These are phyloP conservation scores for Nomada ruficornis DNA, from an alignment of 2,888 invertebrate genomes.

Conservation along the genomic window DNA sequence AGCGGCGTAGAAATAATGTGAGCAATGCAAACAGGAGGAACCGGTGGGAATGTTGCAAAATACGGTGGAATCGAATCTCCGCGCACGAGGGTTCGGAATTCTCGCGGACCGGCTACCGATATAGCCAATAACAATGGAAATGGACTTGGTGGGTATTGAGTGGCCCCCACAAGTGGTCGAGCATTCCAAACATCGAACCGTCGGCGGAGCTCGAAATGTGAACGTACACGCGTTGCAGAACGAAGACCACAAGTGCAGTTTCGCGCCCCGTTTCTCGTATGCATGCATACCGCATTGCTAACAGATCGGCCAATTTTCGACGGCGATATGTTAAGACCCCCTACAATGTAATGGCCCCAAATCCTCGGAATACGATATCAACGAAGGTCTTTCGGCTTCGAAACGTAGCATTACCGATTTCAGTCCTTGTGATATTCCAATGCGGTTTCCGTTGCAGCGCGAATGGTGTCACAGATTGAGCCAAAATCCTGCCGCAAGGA, in stretches of 20 bases:
- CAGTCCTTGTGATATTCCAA: conserved; percentile 49
- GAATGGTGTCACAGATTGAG: conserved; percentile 32
- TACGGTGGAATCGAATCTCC: conserved; percentile 67
- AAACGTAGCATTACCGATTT: conserved; percentile 41
- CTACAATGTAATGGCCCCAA: conserved; percentile 68
- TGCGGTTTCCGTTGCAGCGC: conserved; percentile 43
- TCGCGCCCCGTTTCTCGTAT: conserved; percentile 67
- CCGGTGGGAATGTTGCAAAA: conserved; percentile 59
- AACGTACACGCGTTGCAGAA: conserved; percentile 65
- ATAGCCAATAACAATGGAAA: conserved; percentile 73
- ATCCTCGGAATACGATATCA: conserved; percentile 48
- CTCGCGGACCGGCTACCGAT: conserved; percentile 66
- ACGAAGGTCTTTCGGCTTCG: conserved; percentile 44
- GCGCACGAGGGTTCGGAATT: conserved; percentile 66
- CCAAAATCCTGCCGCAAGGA: conserved; percentile 10
- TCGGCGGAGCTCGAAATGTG: conserved; percentile 69
- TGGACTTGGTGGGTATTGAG: conserved; percentile 70
- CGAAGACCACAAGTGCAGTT: conserved; percentile 70
- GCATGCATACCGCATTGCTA: conserved; percentile 72
- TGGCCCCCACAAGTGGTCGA: conserved; percentile 72
- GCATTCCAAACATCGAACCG: conserved; percentile 75
- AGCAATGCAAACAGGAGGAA: conserved; percentile 65
- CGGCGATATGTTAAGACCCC: conserved; percentile 74
- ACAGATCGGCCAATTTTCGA: conserved; percentile 74
- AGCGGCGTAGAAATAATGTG: conserved; percentile 67